Evolutionary conservation across 2,888 invertebrate genomes (phyloP).

Genomic region (Perithous albicinctus): DNA sequence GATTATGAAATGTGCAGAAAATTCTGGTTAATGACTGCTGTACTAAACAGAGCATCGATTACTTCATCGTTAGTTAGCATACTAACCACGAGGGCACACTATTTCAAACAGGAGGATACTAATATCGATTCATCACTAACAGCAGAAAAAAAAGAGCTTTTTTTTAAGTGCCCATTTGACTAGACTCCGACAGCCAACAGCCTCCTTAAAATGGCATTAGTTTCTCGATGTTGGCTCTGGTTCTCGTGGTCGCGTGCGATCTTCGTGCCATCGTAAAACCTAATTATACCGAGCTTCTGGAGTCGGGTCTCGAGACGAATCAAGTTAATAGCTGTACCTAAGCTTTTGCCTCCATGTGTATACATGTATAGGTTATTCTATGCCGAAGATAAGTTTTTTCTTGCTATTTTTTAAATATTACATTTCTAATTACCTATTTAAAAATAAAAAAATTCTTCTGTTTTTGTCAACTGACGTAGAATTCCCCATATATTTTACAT

Average conservation of each 20-base stretch:
- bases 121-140: slow-evolving; percentile 9
- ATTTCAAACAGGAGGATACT: background rate
- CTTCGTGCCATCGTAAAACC: slow-evolving; percentile 62
- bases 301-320: slow-evolving; percentile 63
- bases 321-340: slow-evolving; percentile 56
- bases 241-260: slow-evolving; percentile 51
- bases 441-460: too few species aligned
- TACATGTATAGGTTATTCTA: slow-evolving; percentile 5
- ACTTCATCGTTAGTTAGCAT: background rate
- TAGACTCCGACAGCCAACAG: slow-evolving; percentile 12
- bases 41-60: background rate
- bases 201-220: slow-evolving; percentile 12
- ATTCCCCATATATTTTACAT: background rate
- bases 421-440: background rate
- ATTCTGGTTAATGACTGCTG: background rate
- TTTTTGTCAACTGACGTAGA: background rate
- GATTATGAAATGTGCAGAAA: background rate
- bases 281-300: slow-evolving; percentile 60
- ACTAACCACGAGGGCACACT: background rate
- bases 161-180: slow-evolving; percentile 24
- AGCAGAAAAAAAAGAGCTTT: background rate
- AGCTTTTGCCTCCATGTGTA: slow-evolving; percentile 32
- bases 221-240: slow-evolving; percentile 18
- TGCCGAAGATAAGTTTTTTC: background rate
- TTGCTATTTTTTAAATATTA: background rate